Evolutionary conservation across 35 echinoderm and acorn worm species (phyloP).

Genomic region (Lytechinus pictus): DNA sequence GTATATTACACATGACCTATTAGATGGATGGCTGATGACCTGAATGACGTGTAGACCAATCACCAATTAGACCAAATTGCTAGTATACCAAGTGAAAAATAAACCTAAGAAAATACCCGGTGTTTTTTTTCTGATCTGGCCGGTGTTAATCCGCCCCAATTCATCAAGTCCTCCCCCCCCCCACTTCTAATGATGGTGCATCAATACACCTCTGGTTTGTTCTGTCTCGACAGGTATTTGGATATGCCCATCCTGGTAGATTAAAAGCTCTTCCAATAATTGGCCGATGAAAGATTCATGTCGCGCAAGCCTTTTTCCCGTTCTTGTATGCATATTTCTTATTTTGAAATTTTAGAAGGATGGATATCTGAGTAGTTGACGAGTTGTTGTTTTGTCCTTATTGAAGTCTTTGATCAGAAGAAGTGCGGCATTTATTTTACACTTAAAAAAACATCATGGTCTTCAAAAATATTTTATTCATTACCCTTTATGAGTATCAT

Average conservation of each 20-base stretch:
- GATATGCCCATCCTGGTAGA: neutral
- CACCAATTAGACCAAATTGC: too few relatives aligned
- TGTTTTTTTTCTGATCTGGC: too few relatives aligned
- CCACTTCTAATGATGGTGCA: too few relatives aligned
- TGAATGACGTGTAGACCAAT: too few relatives aligned
- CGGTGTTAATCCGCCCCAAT: neutral
- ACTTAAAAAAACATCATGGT: too few relatives aligned
- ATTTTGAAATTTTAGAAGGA: neutral
- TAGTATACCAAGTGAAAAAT: too few relatives aligned
- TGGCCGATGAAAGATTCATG: neutral
- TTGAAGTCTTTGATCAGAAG: neutral
- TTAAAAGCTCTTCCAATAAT: neutral
- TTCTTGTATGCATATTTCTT: neutral
- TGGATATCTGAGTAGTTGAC: neutral
- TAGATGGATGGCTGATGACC: too few relatives aligned
- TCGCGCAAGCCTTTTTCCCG: neutral
- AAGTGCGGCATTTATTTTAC: too few relatives aligned
- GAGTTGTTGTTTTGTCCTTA: neutral
- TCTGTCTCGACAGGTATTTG: neutral
- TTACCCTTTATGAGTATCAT: too few relatives aligned
- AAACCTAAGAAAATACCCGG: too few relatives aligned
- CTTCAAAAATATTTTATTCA: too few relatives aligned
- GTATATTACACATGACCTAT: too few relatives aligned
- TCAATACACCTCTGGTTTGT: neutral
- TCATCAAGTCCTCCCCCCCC: neutral